phyloP scores from a whole-genome alignment of 1,140 invertebrate species.

The Lordiphosa stackelbergi region DNA sequence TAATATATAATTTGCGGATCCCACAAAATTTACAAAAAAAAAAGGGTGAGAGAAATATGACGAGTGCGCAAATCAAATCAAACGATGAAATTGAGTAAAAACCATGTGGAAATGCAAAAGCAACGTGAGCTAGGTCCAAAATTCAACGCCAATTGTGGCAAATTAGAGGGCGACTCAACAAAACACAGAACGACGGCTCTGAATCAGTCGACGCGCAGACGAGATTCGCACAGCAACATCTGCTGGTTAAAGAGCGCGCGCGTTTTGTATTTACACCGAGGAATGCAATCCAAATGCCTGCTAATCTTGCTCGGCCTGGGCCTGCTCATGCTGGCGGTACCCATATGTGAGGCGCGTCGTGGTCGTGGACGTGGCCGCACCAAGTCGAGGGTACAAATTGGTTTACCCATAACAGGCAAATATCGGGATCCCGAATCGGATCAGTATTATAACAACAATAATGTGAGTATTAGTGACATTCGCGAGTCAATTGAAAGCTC shows the following conservation, averaged over 20 bases:
- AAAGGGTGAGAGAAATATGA: conserved; percentile 49
- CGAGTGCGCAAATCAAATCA: conserved; percentile 59
- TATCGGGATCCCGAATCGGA: conserved; percentile 91
- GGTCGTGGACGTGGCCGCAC: conserved; percentile 82
- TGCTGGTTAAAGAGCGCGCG: neutral
- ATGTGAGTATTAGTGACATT: conserved; percentile 80
- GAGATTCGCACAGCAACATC: conserved; percentile 62
- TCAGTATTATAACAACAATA: conserved; percentile 91
- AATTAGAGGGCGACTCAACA: conserved; percentile 43
- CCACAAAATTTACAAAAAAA: neutral
- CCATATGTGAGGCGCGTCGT: conserved; percentile 78
- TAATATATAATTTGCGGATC: conserved; percentile 1
- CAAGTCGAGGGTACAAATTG: conserved; percentile 88
- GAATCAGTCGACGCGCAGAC: conserved; percentile 55
- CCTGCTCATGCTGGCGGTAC: conserved; percentile 62
- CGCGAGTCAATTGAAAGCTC: neutral
- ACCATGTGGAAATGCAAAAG: conserved; percentile 39
- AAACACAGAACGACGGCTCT: conserved; percentile 14
- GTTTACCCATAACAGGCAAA: conserved; percentile 90
- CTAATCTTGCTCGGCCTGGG: conserved; percentile 56
- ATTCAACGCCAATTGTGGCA: conserved; percentile 54
- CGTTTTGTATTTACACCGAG: conserved; percentile 9
- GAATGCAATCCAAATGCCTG: conserved; percentile 65
- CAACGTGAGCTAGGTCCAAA: conserved; percentile 21
- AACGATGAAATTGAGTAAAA: conserved; percentile 57